Base-by-base conservation (phyloP, 2,113 vertebrate species). In the Oncorhynchus keta region DNA sequence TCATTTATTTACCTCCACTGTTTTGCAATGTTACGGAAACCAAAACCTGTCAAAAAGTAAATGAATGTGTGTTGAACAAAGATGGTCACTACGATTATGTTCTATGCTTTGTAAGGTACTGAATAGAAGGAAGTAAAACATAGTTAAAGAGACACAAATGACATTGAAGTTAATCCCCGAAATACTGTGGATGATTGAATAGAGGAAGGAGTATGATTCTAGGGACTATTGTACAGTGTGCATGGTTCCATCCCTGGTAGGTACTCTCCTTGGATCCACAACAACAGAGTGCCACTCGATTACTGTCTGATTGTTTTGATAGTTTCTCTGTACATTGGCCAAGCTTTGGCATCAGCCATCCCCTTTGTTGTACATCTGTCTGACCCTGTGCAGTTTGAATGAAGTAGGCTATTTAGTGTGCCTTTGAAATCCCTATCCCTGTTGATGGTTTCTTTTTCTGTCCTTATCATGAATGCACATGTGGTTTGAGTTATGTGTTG, bases 31-130 rank as follows among this genome's bases (percentile, higher is more conserved):
- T 78, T 76, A 75, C 73, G 81, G 68, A 92, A 92, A 89, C 90
- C 90, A 92, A 92, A 93, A 78, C 59, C 69, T 30, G 82, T 72
- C 39, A 39, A 9, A 57, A 71, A 91, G 59, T 74, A 83, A 82
- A 88, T 89, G 92, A 93, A 93, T 93, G 93, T 93, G 86, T 89
- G 83, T 83, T 88, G 78, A 86, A 81, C 69, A 77, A 84, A 82
- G 80, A 84, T 81, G 85, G 80, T 84, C 76, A 78, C 81, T 84
- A 78, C 55, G 66, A 28, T 82, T 72, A 57, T 73, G 84, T 85
- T 83, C 78, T 12, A 78, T 77, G 68, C 72, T 84, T 83, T 69
- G 73, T 77, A 20, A 81, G 61, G 59, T 80, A 81, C 80, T 22
- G 55, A 87, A 81, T 77, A 70, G 79, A 18, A 48, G 83, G 78